phyloP scores from a whole-genome alignment of 2,888 invertebrate species.

The Alcis repandata region DNA sequence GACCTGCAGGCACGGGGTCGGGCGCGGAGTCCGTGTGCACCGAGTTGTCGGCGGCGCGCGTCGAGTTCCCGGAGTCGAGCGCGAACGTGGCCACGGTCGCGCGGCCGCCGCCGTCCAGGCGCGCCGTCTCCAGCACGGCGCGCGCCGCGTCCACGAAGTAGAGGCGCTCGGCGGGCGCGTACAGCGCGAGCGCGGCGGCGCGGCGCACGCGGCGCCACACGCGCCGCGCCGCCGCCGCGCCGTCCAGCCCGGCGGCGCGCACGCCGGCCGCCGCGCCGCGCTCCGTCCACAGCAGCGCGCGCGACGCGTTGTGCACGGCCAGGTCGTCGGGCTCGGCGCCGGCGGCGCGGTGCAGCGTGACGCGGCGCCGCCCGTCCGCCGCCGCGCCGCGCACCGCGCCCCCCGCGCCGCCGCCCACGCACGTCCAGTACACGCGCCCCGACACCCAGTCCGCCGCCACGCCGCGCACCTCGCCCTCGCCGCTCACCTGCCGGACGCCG shows the following conservation, averaged over 20 bases:
- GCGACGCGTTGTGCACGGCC: slow-evolving; percentile 88
- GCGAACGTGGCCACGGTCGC: slow-evolving; percentile 63
- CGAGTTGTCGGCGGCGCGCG: slow-evolving; percentile 37
- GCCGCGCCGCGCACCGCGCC: slow-evolving; percentile 69
- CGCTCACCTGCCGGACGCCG: slow-evolving; percentile 70
- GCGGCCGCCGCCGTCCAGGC: slow-evolving; percentile 89
- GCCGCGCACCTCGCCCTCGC: slow-evolving; percentile 89
- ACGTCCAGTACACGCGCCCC: slow-evolving; percentile 90
- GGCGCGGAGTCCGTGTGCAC: slow-evolving; percentile 1
- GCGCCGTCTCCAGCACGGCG: slow-evolving; percentile 89
- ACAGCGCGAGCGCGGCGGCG: slow-evolving; percentile 92
- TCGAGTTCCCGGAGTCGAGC: slow-evolving; percentile 45
- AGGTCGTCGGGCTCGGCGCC: slow-evolving; percentile 90
- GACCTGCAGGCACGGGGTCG: background rate
- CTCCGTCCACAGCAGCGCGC: slow-evolving; percentile 90
- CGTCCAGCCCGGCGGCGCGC: slow-evolving; percentile 89
- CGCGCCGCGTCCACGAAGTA: slow-evolving; percentile 95
- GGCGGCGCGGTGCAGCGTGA: slow-evolving; percentile 80
- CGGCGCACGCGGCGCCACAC: slow-evolving; percentile 89
- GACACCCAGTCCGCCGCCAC: slow-evolving; percentile 91
- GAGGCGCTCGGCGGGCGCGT: slow-evolving; percentile 90
- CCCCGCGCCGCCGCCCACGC: slow-evolving; percentile 57
- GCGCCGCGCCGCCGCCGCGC: slow-evolving; percentile 82
- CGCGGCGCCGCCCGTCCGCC: slow-evolving; percentile 85
- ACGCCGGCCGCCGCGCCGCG: slow-evolving; percentile 89